Evolutionary conservation across 2,888 invertebrate genomes (phyloP).

Genomic region (Orthosia gothica): DNA sequence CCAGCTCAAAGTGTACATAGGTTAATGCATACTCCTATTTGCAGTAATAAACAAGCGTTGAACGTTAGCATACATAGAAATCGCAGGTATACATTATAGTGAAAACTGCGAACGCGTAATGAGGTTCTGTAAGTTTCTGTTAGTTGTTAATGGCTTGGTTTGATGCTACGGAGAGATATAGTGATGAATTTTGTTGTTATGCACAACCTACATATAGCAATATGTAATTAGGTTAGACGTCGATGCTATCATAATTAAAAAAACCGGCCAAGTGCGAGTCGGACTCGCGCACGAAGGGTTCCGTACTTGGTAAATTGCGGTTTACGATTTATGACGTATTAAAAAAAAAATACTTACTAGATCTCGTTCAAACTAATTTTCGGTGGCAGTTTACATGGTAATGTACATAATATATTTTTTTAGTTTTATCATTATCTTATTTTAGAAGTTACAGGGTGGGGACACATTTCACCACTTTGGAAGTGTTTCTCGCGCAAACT

Average conservation of each 20-base stretch:
- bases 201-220: background rate
- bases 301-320: too few species aligned
- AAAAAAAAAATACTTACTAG: too few species aligned
- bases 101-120: constrained; percentile 60
- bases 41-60: constrained; percentile 60
- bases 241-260: constrained; percentile 5
- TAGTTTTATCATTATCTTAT: too few species aligned
- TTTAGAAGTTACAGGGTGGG: too few species aligned
- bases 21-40: constrained; percentile 69
- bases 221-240: constrained; percentile 8
- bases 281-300: too few species aligned
- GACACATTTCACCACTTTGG: too few species aligned
- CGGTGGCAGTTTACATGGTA: too few species aligned
- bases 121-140: constrained; percentile 59
- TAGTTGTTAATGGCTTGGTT: constrained; percentile 45
- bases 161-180: constrained; percentile 41
- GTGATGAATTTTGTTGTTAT: constrained; percentile 40
- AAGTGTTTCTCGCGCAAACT: too few species aligned
- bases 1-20: constrained; percentile 53
- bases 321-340: too few species aligned
- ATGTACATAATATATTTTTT: too few species aligned
- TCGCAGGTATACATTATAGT: constrained; percentile 61
- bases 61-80: constrained; percentile 37
- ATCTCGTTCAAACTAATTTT: too few species aligned
- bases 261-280: too few species aligned